Base-by-base conservation (phyloP, 2,888 invertebrate genomes). In the Ochropleura plecta region DNA sequence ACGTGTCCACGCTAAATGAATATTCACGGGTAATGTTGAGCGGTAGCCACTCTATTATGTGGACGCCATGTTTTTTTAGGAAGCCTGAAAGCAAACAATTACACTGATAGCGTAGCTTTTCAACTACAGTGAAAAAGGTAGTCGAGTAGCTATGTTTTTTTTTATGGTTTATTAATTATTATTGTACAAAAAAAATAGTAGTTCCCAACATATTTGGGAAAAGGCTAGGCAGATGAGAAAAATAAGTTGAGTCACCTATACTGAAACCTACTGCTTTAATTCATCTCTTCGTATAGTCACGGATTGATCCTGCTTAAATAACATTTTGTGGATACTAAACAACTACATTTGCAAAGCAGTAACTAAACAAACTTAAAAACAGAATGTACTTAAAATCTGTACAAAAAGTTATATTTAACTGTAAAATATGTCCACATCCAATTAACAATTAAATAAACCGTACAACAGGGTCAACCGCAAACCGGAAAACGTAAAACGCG, bases 1-100 rank as follows among this genome's bases (percentile, higher is more conserved):
- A 92, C 91, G 91, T 91, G 89, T 90, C 85, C 90, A 84, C 87
- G 85, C 86, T 88, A 89, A 91, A 93, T 93, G 90, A 91, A 92
- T 92, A 92, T 91, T 91, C 89, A 90, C 85, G 83, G 89, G 86
- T 90, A 91, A 90, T 83, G 84, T 86, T 88, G 88, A 84, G 86
- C 64, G 65, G 68, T 78, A 74, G 81, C 79, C 73, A 83, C 81
- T 83, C 82, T 84, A 86, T 86, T 88, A 88, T 76, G 81, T 72
- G 46, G 20, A 55, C 71, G 69, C 70, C 77, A 68, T 88, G 84
- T 88, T 88, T 88, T 88, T 89, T 88, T 84, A 86, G 86, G 84
- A 68, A 76, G 66, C 64, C 69, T 78, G 53, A 75, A 83, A 83
- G 67, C 77, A 81, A 85, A 86, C 81, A 85, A 63, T 65, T 67